These are phyloP conservation scores for Diadegma fenestrale DNA, from an alignment of 2,888 invertebrate species.

Conservation along the genomic window DNA sequence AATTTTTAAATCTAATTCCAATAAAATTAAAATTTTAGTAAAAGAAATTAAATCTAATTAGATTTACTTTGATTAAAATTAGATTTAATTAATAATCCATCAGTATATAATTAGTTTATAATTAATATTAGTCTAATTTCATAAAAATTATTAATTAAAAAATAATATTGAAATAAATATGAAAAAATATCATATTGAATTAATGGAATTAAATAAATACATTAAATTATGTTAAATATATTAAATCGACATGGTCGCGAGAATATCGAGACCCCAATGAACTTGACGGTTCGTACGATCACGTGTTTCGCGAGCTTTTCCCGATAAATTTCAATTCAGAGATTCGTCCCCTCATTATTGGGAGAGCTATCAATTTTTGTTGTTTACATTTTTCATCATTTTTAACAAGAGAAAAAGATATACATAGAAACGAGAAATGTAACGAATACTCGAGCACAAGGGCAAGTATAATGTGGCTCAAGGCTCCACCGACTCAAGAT, in stretches of 20 bases:
- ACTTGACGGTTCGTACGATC: background rate
- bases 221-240: no score
- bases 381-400: background rate
- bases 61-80: no score
- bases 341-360: conserved; percentile 1
- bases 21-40: no score
- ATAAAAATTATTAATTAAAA: no score
- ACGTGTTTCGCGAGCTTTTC: conserved; percentile 7
- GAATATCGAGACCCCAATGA: background rate
- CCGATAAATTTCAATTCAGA: conserved; percentile 4
- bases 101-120: background rate
- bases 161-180: no score
- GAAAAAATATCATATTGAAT: no score
- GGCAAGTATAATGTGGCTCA: conserved; percentile 63
- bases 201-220: background rate
- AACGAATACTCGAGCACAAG: conserved; percentile 56
- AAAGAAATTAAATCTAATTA: no score
- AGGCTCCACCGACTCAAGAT: conserved; percentile 58
- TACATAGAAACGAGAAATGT: conserved; percentile 33
- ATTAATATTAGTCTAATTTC: background rate
- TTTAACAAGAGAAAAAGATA: conserved; percentile 9
- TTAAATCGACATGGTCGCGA: background rate
- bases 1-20: no score
- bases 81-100: no score
- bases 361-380: conserved; percentile 18